Conservation (phyloP, 2,888 invertebrate species). For the Trypoxylon attenuatum region DNA sequence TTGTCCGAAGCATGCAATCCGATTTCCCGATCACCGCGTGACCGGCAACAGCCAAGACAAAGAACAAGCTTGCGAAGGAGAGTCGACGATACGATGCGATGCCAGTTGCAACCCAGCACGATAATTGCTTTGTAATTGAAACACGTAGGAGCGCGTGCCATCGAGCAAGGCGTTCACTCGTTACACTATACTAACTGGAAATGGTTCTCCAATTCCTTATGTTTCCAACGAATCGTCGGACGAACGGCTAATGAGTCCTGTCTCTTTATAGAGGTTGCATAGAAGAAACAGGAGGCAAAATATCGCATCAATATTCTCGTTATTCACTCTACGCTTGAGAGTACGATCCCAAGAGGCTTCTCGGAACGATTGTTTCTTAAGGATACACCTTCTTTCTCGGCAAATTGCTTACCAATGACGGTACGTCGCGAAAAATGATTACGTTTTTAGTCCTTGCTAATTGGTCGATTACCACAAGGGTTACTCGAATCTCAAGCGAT, state of each 20-base stretch:
- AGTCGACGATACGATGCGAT: not conserved
- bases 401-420: not conserved
- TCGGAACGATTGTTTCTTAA: constrained; percentile 15
- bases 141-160: constrained; percentile 41
- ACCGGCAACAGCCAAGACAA: too few relatives aligned
- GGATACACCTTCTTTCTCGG: not conserved
- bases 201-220: too few relatives aligned
- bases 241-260: constrained; percentile 46
- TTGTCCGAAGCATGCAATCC: not conserved
- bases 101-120: too few relatives aligned
- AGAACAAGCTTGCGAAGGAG: not conserved
- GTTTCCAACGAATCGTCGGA: constrained; percentile 8
- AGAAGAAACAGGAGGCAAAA: constrained; percentile 8
- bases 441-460: constrained; percentile 21
- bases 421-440: constrained; percentile 1
- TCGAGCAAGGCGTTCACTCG: constrained; percentile 22
- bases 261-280: constrained; percentile 21
- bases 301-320: constrained; percentile 10
- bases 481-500: not conserved
- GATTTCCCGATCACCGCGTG: not conserved
- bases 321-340: too few relatives aligned
- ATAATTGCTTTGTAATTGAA: constrained; percentile 48
- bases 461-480: constrained; percentile 13
- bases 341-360: constrained; percentile 11
- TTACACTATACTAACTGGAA: too few relatives aligned